Evolutionary conservation across 2,888 invertebrate genomes (phyloP).

Genomic region (Brenthis ino): DNA sequence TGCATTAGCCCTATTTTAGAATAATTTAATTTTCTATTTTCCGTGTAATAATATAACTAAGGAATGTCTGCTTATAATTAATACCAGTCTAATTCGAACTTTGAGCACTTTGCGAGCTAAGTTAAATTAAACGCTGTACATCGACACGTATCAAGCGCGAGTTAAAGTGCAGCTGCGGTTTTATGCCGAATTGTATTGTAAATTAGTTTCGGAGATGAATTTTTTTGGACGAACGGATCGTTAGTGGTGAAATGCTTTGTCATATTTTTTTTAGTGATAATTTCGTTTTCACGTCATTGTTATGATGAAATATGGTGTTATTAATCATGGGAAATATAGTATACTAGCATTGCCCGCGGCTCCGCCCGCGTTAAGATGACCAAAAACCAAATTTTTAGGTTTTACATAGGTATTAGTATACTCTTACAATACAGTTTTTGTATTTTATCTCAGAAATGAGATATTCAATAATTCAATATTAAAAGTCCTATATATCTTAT

Average conservation of each 20-base stretch:
- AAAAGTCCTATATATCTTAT: too few species aligned
- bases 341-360: too few species aligned
- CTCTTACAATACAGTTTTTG: too few species aligned
- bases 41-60: constrained; percentile 33
- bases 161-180: constrained; percentile 54
- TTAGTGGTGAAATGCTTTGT: constrained; percentile 11
- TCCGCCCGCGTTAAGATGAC: too few species aligned
- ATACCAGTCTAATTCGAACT: constrained; percentile 57
- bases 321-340: too few species aligned
- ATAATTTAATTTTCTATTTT: constrained; percentile 38
- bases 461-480: too few species aligned
- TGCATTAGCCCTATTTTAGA: neutral
- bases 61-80: constrained; percentile 48
- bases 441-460: too few species aligned
- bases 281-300: neutral
- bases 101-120: constrained; percentile 62
- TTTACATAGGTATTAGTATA: too few species aligned
- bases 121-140: constrained; percentile 74
- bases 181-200: constrained; percentile 63
- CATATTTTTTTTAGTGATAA: neutral
- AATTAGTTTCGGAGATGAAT: constrained; percentile 55
- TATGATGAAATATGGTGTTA: neutral
- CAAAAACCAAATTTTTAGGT: too few species aligned
- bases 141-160: constrained; percentile 61
- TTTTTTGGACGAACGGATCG: constrained; percentile 27